Evolutionary conservation across 92 coral and sea anemone genomes (phyloP).

Genomic region (Palythoa grandiflora): DNA sequence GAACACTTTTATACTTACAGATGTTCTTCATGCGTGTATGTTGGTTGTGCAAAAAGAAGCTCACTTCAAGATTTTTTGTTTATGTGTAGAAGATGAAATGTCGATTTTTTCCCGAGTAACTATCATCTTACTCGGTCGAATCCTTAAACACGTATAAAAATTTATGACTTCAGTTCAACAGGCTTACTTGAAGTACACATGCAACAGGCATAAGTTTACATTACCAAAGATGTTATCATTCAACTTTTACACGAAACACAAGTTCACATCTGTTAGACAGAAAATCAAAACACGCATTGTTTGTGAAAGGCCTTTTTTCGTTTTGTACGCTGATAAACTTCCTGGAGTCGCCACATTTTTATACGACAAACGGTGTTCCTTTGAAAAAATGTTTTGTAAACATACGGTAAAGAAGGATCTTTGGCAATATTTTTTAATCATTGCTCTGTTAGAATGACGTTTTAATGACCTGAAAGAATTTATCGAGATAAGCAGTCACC

Average conservation of each 20-base stretch:
- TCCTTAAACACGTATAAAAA: neutral
- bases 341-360: neutral
- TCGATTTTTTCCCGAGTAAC: neutral
- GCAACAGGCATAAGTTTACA: slow-evolving; percentile 41
- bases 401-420: neutral
- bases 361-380: neutral
- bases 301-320: neutral
- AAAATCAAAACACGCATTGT: slow-evolving; percentile 32
- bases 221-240: slow-evolving; percentile 34
- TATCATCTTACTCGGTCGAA: neutral
- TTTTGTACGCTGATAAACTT: neutral
- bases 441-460: slow-evolving; percentile 41
- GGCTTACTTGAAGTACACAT: neutral
- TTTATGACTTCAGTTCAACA: slow-evolving; percentile 16
- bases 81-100: neutral
- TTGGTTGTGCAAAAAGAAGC: neutral
- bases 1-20: neutral
- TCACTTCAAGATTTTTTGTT: neutral
- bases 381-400: neutral
- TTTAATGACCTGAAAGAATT: slow-evolving; percentile 43
- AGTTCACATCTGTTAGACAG: slow-evolving; percentile 50
- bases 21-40: neutral
- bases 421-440: neutral
- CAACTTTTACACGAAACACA: slow-evolving; percentile 24
- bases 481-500: slow-evolving; percentile 45